Evolutionary conservation across 2,113 vertebrate species (phyloP), one percentile per base, ranked within the genome.

Genomic region (Saccopteryx leptura): DNA sequence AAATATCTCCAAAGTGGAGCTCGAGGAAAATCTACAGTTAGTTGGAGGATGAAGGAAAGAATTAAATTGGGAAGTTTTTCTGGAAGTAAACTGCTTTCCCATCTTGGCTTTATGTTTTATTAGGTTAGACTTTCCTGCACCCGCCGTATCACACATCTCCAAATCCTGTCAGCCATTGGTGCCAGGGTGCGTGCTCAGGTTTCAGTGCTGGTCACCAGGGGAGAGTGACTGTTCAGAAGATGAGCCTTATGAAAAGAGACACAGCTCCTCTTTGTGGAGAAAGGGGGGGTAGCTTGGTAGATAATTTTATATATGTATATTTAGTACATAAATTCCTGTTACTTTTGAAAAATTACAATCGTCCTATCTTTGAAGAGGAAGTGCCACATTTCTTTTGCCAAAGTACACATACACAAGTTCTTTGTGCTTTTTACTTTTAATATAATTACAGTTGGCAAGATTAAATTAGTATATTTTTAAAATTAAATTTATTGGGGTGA

Each of bases 341-440:
- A 71, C n/a, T 81, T 88, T 90, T 86, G 56, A 87, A 76, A 92
- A 92, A 60, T 78, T 86, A 83, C 52, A 83, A 58, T 91, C 56
- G 31, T 52, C n/a, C 46, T 76, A 0, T 75, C 63, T 82, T 69
- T 58, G 33, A 79, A 60, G 52, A 80, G 9, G 31, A 60, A 58
- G 7, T 90, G 9, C 24, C n/a, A 61, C 18, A n/a, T 91, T 91
- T 91, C 60, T 91, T 92, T 4, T 81, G 58, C 76, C 56, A 7
- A 78, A 85, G 85, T 66, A 31, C 33, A 60, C 66, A 17, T 13
- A 15, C 39, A 56, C 26, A 69, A 90, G 14, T 87, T 89, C 31
- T 93, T 90, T 46, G 58, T 76, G 26, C 50, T 31, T 80, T 76
- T 28, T 23, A 69, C 26, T 75, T 74, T 61, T 52, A 18, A 21